Percentiles rank a stretch among this genome's conserved stretches.
These are phyloP conservation scores for Butastur rufipennis DNA, from an alignment of 2,113 vertebrate species.

Conservation along the genomic window DNA sequence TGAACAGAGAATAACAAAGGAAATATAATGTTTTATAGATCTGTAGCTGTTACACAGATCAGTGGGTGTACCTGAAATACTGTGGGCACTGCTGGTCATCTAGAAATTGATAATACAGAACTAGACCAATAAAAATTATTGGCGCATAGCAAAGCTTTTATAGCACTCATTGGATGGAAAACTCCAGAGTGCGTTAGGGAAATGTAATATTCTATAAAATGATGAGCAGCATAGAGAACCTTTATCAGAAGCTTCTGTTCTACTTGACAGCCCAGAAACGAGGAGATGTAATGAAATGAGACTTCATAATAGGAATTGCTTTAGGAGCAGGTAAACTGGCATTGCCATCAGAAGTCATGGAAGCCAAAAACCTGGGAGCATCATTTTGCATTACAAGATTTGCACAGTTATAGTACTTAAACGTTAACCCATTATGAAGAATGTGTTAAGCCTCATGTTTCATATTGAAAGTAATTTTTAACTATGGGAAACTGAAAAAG, in stretches of 20 bases:
- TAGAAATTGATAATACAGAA: neutral
- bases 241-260: neutral
- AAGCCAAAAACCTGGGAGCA: neutral
- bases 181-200: neutral
- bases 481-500: neutral
- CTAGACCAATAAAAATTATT: neutral
- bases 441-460: neutral
- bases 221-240: neutral
- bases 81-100: neutral
- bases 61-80: neutral
- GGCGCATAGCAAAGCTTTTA: neutral
- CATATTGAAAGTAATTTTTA: neutral
- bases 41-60: neutral
- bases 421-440: neutral
- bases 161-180: neutral
- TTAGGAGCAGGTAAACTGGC: neutral
- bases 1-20: neutral
- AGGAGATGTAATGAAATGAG: neutral
- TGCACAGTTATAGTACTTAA: neutral
- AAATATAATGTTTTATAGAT: neutral
- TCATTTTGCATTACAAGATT: neutral
- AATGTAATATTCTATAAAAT: neutral
- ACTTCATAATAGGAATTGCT: neutral
- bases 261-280: neutral
- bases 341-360: neutral